Percentiles rank a stretch among this genome's conserved stretches.
Conservation (phyloP, 2,888 invertebrate species). For the Aspidiotus destructor region DNA sequence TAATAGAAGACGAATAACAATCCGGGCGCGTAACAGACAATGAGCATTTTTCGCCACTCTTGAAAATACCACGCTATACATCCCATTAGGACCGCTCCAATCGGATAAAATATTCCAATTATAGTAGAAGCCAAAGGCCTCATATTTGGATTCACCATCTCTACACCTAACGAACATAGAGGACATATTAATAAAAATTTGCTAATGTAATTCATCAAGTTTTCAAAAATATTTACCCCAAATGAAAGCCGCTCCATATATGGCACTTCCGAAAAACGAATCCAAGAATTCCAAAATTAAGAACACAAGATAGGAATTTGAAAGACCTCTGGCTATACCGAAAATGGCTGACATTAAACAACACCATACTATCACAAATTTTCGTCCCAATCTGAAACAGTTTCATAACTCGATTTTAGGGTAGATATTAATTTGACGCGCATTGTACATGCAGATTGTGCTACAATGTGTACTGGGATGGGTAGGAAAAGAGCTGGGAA, state of each 20-base stretch:
- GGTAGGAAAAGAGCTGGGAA: no score
- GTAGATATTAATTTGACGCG: no score
- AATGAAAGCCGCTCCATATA: constrained; percentile 63
- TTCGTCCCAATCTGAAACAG: constrained; percentile 50
- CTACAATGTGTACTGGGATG: no score
- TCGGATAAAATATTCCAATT: constrained; percentile 54
- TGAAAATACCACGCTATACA: constrained; percentile 51
- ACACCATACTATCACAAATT: constrained; percentile 50
- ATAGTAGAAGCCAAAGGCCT: constrained; percentile 49
- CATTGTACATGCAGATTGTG: no score
- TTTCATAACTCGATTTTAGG: not conserved
- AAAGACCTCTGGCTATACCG: constrained; percentile 59
- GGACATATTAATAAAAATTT: not conserved
- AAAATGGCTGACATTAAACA: constrained; percentile 53
- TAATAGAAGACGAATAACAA: constrained; percentile 57
- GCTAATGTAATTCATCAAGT: not conserved
- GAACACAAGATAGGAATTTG: constrained; percentile 60
- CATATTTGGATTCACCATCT: constrained; percentile 63
- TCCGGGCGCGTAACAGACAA: constrained; percentile 56
- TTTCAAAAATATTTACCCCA: constrained; percentile 49
- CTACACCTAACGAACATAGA: constrained; percentile 50
- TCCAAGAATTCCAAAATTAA: constrained; percentile 61
- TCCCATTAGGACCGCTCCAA: constrained; percentile 55
- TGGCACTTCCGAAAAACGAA: constrained; percentile 57
- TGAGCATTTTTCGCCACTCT: constrained; percentile 59